phyloP scores from a whole-genome alignment of 2,888 invertebrate species.

The Drosophila aldrichi region DNA sequence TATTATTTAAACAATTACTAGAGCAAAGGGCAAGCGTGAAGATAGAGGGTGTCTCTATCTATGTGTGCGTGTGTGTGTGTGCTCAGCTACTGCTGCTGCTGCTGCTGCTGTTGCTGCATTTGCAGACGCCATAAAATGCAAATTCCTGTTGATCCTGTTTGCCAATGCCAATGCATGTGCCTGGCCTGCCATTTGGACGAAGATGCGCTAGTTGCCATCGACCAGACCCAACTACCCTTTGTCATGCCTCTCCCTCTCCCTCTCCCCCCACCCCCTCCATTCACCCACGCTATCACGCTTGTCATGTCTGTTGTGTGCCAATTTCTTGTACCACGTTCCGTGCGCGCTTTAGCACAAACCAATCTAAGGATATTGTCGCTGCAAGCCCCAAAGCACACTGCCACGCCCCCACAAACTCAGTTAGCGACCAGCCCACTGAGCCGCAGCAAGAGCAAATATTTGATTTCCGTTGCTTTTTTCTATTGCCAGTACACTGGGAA shows the following conservation, averaged over 20 bases:
- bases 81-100: constrained; percentile 31
- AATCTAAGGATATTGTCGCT: constrained; percentile 78
- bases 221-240: background rate
- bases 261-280: background rate
- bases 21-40: background rate
- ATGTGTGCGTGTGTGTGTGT: background rate
- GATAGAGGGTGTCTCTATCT: background rate
- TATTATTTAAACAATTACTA: constrained; percentile 73
- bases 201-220: constrained; percentile 41
- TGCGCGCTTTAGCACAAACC: constrained; percentile 71
- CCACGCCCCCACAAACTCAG: constrained; percentile 22
- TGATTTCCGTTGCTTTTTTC: constrained; percentile 59
- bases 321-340: constrained; percentile 71
- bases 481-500: constrained; percentile 35
- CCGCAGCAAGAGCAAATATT: constrained; percentile 68
- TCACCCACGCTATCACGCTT: constrained; percentile 32
- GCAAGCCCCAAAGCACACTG: constrained; percentile 55
- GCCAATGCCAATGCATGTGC: constrained; percentile 77
- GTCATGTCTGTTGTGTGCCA: constrained; percentile 75
- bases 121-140: constrained; percentile 79
- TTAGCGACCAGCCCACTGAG: constrained; percentile 13
- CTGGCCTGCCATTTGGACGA: constrained; percentile 69
- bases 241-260: background rate
- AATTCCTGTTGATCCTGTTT: constrained; percentile 80
- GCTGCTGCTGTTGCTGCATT: constrained; percentile 70